Percentiles rank a stretch among this genome's conserved stretches.
These are phyloP conservation scores for Linnaemya vulpina DNA, from an alignment of 2,888 invertebrate genomes.

Conservation along the genomic window DNA sequence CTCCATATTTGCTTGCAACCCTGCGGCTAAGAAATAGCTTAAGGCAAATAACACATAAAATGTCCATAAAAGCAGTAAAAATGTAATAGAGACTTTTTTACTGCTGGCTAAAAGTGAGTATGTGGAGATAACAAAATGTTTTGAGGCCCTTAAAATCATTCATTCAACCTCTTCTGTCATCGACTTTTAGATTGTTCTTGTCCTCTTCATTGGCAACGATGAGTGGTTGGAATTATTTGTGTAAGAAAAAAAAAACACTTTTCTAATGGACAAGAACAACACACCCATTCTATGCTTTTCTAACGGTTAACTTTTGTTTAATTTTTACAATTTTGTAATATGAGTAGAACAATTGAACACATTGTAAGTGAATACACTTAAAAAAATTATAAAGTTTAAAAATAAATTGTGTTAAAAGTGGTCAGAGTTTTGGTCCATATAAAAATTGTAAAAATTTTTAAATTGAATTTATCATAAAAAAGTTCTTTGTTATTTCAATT, in stretches of 20 bases:
- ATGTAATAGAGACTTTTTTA: background rate
- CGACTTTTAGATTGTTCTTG: background rate
- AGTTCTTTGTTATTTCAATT: too few species aligned
- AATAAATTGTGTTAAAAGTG: too few species aligned
- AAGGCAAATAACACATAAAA: background rate
- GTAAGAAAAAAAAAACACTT: slow-evolving; percentile 8
- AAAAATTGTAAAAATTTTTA: too few species aligned
- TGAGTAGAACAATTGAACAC: background rate
- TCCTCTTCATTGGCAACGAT: background rate
- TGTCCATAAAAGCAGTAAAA: background rate
- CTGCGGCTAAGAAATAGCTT: background rate
- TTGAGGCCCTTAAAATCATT: slow-evolving; percentile 35
- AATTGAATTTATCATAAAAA: too few species aligned
- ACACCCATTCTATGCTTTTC: slow-evolving; percentile 28
- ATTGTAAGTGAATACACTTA: slow-evolving; percentile 9
- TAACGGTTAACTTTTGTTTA: slow-evolving; percentile 13
- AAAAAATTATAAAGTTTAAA: background rate
- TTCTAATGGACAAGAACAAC: slow-evolving; percentile 1
- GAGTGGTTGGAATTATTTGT: background rate
- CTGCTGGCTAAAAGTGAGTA: background rate
- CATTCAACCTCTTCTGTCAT: background rate
- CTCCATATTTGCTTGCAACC: too few species aligned
- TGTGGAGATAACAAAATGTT: background rate
- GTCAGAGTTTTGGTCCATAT: too few species aligned
- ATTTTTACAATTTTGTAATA: background rate